A percentile compares a stretch with the other conserved stretches of the same genome.
phyloP scores from a whole-genome alignment of 2,797 vertebrate species.

The Sebastes vulpes region DNA sequence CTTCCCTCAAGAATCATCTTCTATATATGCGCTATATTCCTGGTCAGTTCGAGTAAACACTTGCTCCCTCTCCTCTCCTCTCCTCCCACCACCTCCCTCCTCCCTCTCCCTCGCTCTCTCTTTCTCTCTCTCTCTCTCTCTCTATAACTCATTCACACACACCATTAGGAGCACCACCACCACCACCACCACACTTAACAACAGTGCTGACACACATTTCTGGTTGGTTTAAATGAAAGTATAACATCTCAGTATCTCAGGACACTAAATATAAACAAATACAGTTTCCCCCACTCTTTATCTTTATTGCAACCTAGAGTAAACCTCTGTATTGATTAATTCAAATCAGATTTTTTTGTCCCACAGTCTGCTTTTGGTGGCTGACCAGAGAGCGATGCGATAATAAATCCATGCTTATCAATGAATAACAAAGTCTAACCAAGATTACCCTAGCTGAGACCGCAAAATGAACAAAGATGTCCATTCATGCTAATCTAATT shows the following conservation, averaged over 20 bases:
- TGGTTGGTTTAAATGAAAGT: background rate
- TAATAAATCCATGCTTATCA: constrained; percentile 35
- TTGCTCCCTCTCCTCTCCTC: constrained; percentile 34
- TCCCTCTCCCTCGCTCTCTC: background rate
- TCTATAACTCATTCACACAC: constrained; percentile 48
- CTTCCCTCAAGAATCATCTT: constrained; percentile 55
- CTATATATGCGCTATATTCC: constrained; percentile 54
- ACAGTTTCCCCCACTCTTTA: background rate
- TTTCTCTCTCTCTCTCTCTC: background rate
- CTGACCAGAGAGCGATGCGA: background rate
- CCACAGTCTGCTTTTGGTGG: background rate
- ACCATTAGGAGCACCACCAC: constrained; percentile 6
- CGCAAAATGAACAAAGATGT: constrained; percentile 20
- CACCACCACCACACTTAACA: background rate
- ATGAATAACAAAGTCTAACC: constrained; percentile 45
- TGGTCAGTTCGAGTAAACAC: constrained; percentile 53
- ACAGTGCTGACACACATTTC: constrained; percentile 20
- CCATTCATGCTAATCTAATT: constrained; percentile 1
- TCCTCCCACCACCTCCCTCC: constrained; percentile 31
- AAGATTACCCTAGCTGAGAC: background rate
- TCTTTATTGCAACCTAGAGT: background rate
- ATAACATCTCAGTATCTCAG: background rate
- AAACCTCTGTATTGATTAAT: constrained; percentile 15
- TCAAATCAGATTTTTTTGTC: background rate
- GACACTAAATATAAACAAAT: background rate